Conservation (phyloP, 1,140 invertebrate genomes). For the Cotesia vestalis region DNA sequence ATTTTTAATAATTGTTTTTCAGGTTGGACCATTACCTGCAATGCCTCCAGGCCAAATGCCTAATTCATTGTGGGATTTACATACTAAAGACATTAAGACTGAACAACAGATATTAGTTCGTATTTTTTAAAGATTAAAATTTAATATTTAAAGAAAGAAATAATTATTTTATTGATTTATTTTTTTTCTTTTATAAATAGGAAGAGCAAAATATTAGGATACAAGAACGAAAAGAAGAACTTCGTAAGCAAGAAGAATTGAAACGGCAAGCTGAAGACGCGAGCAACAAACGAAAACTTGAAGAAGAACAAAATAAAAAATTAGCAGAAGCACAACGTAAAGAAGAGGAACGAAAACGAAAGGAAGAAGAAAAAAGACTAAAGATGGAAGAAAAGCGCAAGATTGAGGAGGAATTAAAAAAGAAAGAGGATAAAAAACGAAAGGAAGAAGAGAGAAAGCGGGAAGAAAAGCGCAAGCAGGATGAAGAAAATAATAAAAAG, state of each 20-base stretch:
- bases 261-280: conserved; percentile 50
- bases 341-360: conserved; percentile 56
- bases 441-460: conserved; percentile 60
- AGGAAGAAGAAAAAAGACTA: conserved; percentile 53
- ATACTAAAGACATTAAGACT: conserved; percentile 66
- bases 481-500: conserved; percentile 58
- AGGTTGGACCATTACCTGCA: conserved; percentile 58
- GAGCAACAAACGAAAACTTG: conserved; percentile 52
- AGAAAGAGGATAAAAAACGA: conserved; percentile 57
- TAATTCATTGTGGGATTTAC: conserved; percentile 60
- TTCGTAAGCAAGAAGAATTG: conserved; percentile 53
- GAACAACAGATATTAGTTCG: conserved; percentile 67
- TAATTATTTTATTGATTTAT: not conserved
- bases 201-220: conserved; percentile 65
- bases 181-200: conserved; percentile 45
- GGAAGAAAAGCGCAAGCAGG: conserved; percentile 56
- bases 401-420: conserved; percentile 54
- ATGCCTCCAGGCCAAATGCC: conserved; percentile 60
- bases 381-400: conserved; percentile 60
- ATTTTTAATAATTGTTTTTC: conserved; percentile 19
- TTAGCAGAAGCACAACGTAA: conserved; percentile 58
- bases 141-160: not conserved
- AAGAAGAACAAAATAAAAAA: conserved; percentile 55
- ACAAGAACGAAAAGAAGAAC: conserved; percentile 61
- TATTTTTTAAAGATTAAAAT: not conserved